phyloP scores from a whole-genome alignment of 2,113 vertebrate species.

The Myotis lucifugus region DNA sequence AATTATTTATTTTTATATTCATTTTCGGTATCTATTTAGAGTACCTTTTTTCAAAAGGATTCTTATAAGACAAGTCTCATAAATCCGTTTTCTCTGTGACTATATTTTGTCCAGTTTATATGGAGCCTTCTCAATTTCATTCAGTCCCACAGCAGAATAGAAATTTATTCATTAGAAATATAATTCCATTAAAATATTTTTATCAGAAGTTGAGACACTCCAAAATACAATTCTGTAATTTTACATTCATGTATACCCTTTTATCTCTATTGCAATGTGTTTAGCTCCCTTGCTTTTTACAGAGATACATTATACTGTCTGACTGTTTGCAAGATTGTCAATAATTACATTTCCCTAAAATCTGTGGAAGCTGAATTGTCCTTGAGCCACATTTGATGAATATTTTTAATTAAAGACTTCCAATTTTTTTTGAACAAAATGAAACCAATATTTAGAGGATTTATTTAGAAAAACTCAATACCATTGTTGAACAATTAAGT shows the following conservation, averaged over 20 bases:
- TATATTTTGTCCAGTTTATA: background rate
- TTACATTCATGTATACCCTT: background rate
- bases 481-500: background rate
- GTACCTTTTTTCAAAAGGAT: background rate
- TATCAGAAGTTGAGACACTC: background rate
- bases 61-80: background rate
- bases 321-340: background rate
- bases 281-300: background rate
- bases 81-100: background rate
- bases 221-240: background rate
- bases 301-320: background rate
- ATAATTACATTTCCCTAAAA: slow-evolving; percentile 16
- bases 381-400: background rate
- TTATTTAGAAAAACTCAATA: background rate
- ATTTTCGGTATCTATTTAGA: background rate
- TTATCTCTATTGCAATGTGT: background rate
- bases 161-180: background rate
- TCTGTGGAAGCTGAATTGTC: background rate
- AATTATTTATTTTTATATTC: background rate
- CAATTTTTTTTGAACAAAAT: background rate
- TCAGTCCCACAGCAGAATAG: background rate
- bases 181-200: background rate
- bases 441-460: background rate
- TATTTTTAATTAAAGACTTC: slow-evolving; percentile 26
- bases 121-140: background rate